Evolutionary conservation across 2,113 vertebrate genomes (phyloP).

Genomic region (Colossoma macropomum): DNA sequence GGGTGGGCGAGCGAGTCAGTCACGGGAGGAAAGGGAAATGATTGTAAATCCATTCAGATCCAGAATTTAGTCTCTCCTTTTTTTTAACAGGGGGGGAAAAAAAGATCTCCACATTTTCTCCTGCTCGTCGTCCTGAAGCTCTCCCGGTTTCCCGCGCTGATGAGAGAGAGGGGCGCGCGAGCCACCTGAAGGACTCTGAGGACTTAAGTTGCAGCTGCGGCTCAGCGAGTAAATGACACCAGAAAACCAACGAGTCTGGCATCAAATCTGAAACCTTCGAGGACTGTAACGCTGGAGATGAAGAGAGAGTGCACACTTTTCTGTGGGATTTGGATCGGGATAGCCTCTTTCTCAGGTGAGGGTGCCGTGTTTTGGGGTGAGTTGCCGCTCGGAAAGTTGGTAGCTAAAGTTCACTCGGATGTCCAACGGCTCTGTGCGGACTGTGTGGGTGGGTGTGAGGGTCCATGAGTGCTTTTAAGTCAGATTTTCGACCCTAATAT

Average conservation of each 20-base stretch:
- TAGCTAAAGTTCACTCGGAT: too few species aligned
- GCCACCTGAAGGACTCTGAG: slow-evolving; percentile 72
- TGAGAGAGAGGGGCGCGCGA: slow-evolving; percentile 32
- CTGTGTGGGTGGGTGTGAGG: not conserved
- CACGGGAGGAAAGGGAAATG: slow-evolving; percentile 85
- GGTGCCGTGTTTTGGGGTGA: not conserved
- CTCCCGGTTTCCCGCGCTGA: slow-evolving; percentile 54
- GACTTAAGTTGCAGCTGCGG: slow-evolving; percentile 51
- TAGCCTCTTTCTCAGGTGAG: slow-evolving; percentile 88
- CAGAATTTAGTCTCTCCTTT: slow-evolving; percentile 61
- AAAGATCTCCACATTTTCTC: slow-evolving; percentile 39
- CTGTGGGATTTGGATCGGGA: slow-evolving; percentile 87
- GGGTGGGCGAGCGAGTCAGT: slow-evolving; percentile 67
- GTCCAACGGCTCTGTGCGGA: not conserved
- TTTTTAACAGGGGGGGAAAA: slow-evolving; percentile 67
- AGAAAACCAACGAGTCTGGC: slow-evolving; percentile 34
- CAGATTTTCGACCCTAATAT: not conserved
- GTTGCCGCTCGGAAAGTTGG: not conserved
- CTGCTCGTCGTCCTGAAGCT: slow-evolving; percentile 59
- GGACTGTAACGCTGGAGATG: slow-evolving; percentile 85
- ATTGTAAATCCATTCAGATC: slow-evolving; percentile 78
- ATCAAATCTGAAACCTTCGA: slow-evolving; percentile 56
- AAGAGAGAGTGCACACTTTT: slow-evolving; percentile 83
- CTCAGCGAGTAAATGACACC: slow-evolving; percentile 43
- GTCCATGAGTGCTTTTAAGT: not conserved